Evolutionary conservation across 2,113 vertebrate genomes (phyloP).

Genomic region (Scartelaos histophorus): DNA sequence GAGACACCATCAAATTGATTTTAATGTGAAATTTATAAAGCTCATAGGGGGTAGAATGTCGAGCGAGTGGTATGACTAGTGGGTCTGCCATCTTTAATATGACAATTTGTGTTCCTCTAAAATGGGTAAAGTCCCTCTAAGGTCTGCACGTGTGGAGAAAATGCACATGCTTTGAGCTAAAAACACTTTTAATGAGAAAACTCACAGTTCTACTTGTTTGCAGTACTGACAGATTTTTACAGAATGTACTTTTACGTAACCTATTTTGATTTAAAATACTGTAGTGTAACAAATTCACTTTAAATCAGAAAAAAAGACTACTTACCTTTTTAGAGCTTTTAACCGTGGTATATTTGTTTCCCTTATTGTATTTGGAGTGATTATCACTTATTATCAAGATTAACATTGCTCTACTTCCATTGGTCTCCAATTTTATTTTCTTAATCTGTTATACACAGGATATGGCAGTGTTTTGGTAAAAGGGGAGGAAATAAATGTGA

Average conservation of each 20-base stretch:
- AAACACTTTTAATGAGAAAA: conserved; percentile 1
- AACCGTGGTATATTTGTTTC: no score
- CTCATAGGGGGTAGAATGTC: conserved; percentile 47
- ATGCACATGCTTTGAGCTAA: not conserved
- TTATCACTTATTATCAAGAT: no score
- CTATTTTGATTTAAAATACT: conserved; percentile 38
- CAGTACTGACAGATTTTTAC: conserved; percentile 12
- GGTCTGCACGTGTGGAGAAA: not conserved
- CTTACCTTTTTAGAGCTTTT: no score
- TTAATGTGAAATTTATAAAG: conserved; percentile 44
- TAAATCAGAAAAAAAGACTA: no score
- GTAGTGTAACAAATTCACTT: not conserved
- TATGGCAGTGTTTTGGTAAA: no score
- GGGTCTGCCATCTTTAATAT: conserved; percentile 46
- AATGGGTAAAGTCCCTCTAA: conserved; percentile 31
- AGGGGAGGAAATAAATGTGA: no score
- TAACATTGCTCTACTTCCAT: no score
- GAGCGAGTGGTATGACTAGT: conserved; percentile 22
- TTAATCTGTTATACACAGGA: no score
- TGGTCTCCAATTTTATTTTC: no score
- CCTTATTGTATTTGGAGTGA: no score
- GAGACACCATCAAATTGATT: conserved; percentile 43
- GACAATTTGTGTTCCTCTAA: conserved; percentile 42
- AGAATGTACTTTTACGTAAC: conserved; percentile 26
- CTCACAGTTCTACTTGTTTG: conserved; percentile 9